Evolutionary conservation across 2,113 vertebrate genomes (phyloP).

Genomic region (Gopherus flavomarginatus): DNA sequence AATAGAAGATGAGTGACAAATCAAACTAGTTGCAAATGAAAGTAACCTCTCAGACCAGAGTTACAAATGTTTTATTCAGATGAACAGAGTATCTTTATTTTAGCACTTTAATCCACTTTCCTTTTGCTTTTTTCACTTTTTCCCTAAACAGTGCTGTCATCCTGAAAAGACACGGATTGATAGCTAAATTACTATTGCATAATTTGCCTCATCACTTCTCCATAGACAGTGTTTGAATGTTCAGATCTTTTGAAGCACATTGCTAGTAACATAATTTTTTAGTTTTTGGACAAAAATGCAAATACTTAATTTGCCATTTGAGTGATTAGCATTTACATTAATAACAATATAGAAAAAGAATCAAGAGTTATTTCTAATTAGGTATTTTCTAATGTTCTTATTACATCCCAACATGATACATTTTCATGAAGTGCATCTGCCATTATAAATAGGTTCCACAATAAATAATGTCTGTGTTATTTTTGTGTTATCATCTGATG

Average conservation of each 20-base stretch:
- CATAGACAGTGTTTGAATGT: conserved; percentile 61
- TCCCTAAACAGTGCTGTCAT: conserved; percentile 64
- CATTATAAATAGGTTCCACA: not conserved
- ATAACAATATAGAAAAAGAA: not conserved
- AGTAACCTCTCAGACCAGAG: conserved; percentile 60
- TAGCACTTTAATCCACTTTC: conserved; percentile 66
- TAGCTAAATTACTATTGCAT: conserved; percentile 65
- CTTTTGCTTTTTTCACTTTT: conserved; percentile 39
- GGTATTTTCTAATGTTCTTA: not conserved
- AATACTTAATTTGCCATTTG: not conserved
- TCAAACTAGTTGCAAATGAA: conserved; percentile 67
- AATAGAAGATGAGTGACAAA: conserved; percentile 71
- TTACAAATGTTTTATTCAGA: conserved; percentile 74
- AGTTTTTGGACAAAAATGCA: conserved; percentile 42
- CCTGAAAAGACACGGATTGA: conserved; percentile 75
- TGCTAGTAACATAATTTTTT: not conserved
- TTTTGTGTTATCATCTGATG: not conserved
- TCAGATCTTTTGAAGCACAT: conserved; percentile 44
- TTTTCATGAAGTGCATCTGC: not conserved
- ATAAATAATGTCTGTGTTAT: not conserved
- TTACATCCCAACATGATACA: not conserved
- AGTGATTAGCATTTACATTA: conserved; percentile 31
- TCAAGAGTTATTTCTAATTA: not conserved
- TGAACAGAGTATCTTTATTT: conserved; percentile 74
- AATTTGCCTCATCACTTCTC: conserved; percentile 67